Evolutionary conservation across 53 echinoderm and acorn worm genomes (phyloP), one percentile per base, ranked within the genome.

Genomic region (Holothuria scabra): DNA sequence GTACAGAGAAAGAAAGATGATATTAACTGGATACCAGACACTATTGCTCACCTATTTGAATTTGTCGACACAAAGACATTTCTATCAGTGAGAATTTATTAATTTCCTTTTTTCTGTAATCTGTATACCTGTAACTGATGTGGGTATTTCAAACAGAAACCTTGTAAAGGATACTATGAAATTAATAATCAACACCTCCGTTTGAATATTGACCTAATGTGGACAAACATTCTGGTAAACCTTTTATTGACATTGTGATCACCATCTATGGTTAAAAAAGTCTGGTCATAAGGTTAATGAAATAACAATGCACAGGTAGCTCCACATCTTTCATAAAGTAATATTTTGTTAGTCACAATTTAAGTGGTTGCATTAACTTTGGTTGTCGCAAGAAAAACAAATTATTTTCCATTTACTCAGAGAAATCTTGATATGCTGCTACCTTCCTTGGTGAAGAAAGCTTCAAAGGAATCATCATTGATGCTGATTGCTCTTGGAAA

Each of bases 401-500:
- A 31, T 0, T 48, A 1, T 84, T 48, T 85, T 82, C 6, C 57
- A 46, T 81, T 79, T 32, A 22, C 38, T 28, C 83, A 96, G 97
- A 86, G 84, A 74, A 91, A 88, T 25, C 75, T 93, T 81, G 86
- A 88, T 80, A 88, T 90, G 32, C 75, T 92, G 13, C 65, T 96
- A 25, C 97, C 97, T 2, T 86, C 88, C 67, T 88, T 96, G 30
- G 92, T 96, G 44, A 90, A 90, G 57, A 93, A 92, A 59, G 97
- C 97, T 35, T 92, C 90, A 16, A 64, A 89, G 12, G 93, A 90
- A n/a, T 89, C 93, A 26, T 90, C 93, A 10, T 81, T 91, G 21
- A 86, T 96, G 24, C 86, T 96, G 49, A 90, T 79, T 55, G 88
- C 87, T 13, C 79, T 94, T 25, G 97, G 93, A 67, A 90, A 86